Evolutionary conservation across 2,888 invertebrate genomes (phyloP), one percentile per base, ranked within the genome.

Genomic region (Leptopilina syphax): DNA sequence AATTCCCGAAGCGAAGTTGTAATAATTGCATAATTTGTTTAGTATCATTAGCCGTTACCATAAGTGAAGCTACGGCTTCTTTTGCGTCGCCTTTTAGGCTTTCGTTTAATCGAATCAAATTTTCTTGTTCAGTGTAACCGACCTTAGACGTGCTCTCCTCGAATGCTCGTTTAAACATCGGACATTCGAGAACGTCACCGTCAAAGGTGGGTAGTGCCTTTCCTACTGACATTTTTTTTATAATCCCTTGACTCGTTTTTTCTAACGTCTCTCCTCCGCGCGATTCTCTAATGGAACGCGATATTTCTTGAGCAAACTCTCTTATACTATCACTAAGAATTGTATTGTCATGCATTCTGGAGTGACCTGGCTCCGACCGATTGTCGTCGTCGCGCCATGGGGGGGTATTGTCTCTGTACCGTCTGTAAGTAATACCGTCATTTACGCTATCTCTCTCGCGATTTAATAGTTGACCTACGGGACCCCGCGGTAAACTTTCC

Each of bases 1-100:
- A 65, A 18, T 80, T 80, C 8, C 78, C 80, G 18, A 82, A 82
- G 5, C 79, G 70, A 34, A 82, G 44, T 47, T 82, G 63, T 27
- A 82, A 54, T 0, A 68, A 66, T 4, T 77, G 34, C 77, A 82
- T 77, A 57, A 57, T 57, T 57, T 57, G 57, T 12, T 1, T 9
- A 0, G 66, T n/a, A n/a, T 76, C 60, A 12, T 60, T 34, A 3
- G 67, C 76, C 0, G 76, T 76, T n/a, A 80, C 57, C 80, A 80
- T 76, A 2, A 80, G 65, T 0, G 80, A 44, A 6, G 76, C 76
- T 3, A 80, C 80, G 0, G 81, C 76, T 3, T 80, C 81, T 24
- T 68, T 78, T 2, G 80, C 76, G 13, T 76, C 68, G 6, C 78
- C 76, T 6, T 27, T 3, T 12, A 79, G 76, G 34, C 78, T 44